Percentiles rank a stretch among this genome's conserved stretches.
These are phyloP conservation scores for Tuta absoluta DNA, from an alignment of 2,888 invertebrate species.

Conservation along the genomic window DNA sequence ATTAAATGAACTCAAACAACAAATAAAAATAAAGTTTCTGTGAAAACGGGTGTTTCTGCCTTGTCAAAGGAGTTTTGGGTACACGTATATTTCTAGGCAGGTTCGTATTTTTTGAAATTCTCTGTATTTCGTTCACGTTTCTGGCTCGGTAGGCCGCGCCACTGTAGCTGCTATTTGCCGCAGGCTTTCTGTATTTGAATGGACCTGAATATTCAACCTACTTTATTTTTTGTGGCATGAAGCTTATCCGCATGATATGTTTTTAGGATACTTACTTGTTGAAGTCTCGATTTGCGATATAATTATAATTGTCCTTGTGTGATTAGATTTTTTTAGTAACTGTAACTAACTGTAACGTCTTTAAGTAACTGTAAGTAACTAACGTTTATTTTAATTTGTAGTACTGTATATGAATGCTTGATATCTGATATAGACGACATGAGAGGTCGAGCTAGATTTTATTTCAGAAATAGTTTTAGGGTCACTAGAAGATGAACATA, in stretches of 20 bases:
- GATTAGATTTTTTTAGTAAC: no score
- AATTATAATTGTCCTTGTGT: no score
- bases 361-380: no score
- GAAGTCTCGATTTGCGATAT: no score
- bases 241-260: background rate
- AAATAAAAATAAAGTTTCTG: background rate
- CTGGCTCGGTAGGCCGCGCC: constrained; percentile 41
- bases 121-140: constrained; percentile 35
- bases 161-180: constrained; percentile 39
- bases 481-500: no score
- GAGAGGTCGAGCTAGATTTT: no score
- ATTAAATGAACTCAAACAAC: background rate
- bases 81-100: background rate
- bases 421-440: no score
- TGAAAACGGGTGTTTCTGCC: background rate
- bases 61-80: background rate
- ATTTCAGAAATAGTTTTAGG: no score
- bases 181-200: constrained; percentile 31
- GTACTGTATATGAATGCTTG: no score
- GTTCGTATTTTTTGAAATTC: background rate
- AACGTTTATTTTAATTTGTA: no score
- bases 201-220: constrained; percentile 1
- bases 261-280: no score
- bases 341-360: no score
- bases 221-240: background rate